Conservation (phyloP, 2,888 invertebrate genomes). For the Exocentrus adspersus region DNA sequence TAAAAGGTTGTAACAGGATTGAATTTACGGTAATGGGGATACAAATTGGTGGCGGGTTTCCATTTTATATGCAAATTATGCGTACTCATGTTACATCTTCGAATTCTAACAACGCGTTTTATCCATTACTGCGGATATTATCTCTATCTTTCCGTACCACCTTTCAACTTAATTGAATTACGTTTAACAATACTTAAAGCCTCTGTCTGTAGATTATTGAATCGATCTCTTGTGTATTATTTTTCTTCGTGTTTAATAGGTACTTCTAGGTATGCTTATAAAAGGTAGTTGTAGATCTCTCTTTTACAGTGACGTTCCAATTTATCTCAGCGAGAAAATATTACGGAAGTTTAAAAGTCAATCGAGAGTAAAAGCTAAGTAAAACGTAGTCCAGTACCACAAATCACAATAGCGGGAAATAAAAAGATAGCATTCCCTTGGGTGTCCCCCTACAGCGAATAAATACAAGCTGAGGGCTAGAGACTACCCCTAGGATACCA, state of each 20-base stretch:
- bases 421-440: slow-evolving; percentile 52
- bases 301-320: slow-evolving; percentile 18
- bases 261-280: no score
- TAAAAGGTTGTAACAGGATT: slow-evolving; percentile 36
- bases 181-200: no score
- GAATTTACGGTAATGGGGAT: slow-evolving; percentile 34
- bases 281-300: no score
- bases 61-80: slow-evolving; percentile 39
- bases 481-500: slow-evolving; percentile 34
- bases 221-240: no score
- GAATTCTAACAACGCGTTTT: slow-evolving; percentile 34
- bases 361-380: slow-evolving; percentile 38
- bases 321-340: slow-evolving; percentile 33
- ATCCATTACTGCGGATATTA: slow-evolving; percentile 30
- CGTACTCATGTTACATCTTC: slow-evolving; percentile 33
- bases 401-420: slow-evolving; percentile 53
- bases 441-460: slow-evolving; percentile 38
- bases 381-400: slow-evolving; percentile 37
- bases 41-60: slow-evolving; percentile 27
- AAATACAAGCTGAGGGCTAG: slow-evolving; percentile 41
- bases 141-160: slow-evolving; percentile 10
- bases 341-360: slow-evolving; percentile 39
- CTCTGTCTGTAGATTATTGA: no score
- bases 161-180: neutral
- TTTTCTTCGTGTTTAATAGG: no score